Percentiles rank a stretch among this genome's conserved stretches.
Evolutionary conservation across 92 coral and sea anemone genomes (phyloP).

Genomic region (Chrysogorgia sp.): DNA sequence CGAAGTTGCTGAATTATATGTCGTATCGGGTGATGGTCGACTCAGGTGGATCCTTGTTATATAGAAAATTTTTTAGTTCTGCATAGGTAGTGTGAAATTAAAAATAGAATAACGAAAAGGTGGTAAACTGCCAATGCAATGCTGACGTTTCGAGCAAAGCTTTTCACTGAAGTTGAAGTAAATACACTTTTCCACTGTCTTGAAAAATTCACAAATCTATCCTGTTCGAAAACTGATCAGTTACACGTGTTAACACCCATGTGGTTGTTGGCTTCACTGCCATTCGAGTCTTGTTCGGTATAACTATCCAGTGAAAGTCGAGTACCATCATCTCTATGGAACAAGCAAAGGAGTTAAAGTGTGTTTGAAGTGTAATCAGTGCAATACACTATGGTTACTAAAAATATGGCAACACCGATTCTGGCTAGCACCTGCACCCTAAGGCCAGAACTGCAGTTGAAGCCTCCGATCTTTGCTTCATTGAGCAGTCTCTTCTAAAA

Average conservation of each 20-base stretch:
- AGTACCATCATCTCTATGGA: slow-evolving; percentile 29
- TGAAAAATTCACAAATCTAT: background rate
- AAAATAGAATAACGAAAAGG: too few species aligned
- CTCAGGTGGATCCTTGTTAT: too few species aligned
- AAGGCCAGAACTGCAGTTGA: slow-evolving; percentile 17
- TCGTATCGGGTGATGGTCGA: too few species aligned
- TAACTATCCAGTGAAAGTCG: slow-evolving; percentile 35
- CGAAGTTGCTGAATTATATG: too few species aligned
- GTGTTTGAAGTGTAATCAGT: slow-evolving; percentile 40
- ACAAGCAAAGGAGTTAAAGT: slow-evolving; percentile 33
- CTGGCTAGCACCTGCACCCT: slow-evolving; percentile 39
- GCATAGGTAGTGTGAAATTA: too few species aligned
- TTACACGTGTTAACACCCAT: slow-evolving; percentile 35
- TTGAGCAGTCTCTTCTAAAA: slow-evolving; percentile 35
- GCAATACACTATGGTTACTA: slow-evolving; percentile 37
- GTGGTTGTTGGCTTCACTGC: slow-evolving; percentile 13
- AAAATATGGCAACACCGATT: slow-evolving; percentile 40
- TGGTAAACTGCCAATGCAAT: too few species aligned
- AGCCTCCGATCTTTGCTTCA: slow-evolving; percentile 41
- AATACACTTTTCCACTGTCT: background rate
- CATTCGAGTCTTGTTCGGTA: slow-evolving; percentile 5
- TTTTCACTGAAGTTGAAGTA: background rate
- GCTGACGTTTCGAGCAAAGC: too few species aligned
- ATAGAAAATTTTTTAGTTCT: too few species aligned
- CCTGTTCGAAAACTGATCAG: background rate